Evolutionary conservation across 2,797 vertebrate genomes (phyloP).

Genomic region (Borostomias antarcticus): DNA sequence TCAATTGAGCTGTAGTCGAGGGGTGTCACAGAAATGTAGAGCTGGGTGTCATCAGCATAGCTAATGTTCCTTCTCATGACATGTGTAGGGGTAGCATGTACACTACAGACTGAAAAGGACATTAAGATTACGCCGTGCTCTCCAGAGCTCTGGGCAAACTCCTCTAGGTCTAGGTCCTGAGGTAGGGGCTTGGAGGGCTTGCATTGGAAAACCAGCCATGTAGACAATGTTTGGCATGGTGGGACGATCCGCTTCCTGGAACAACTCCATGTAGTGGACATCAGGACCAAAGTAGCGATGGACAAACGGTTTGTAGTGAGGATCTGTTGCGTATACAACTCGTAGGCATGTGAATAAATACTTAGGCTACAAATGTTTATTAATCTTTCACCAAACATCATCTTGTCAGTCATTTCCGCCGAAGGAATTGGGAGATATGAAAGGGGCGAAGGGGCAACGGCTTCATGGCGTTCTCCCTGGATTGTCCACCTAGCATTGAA

Average conservation of each 20-base stretch:
- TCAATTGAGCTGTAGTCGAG: too few relatives aligned
- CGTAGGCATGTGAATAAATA: slow-evolving; percentile 33
- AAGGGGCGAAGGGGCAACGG: slow-evolving; percentile 57
- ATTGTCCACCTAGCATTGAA: slow-evolving; percentile 64
- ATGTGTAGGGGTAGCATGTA: too few relatives aligned
- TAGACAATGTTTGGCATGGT: slow-evolving; percentile 74
- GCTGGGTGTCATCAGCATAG: too few relatives aligned
- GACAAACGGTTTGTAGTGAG: slow-evolving; percentile 53
- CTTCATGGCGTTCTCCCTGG: slow-evolving; percentile 50
- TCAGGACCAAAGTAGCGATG: slow-evolving; percentile 58
- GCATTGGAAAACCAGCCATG: slow-evolving; percentile 74
- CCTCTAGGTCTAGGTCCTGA: slow-evolving; percentile 57
- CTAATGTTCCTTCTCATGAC: too few relatives aligned
- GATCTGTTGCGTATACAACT: slow-evolving; percentile 26
- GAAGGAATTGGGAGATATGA: slow-evolving; percentile 55
- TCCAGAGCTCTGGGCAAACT: slow-evolving; percentile 60
- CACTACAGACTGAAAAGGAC: too few relatives aligned
- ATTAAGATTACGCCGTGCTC: slow-evolving; percentile 71
- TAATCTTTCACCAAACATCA: slow-evolving; percentile 50
- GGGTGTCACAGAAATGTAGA: too few relatives aligned
- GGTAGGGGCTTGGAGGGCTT: slow-evolving; percentile 60
- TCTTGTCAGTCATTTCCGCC: slow-evolving; percentile 54
- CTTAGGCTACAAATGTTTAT: slow-evolving; percentile 41
- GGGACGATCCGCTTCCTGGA: slow-evolving; percentile 65
- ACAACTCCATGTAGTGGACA: slow-evolving; percentile 63